phyloP scores from a whole-genome alignment of 2,888 invertebrate genomes.

The Drosophila putrida region DNA sequence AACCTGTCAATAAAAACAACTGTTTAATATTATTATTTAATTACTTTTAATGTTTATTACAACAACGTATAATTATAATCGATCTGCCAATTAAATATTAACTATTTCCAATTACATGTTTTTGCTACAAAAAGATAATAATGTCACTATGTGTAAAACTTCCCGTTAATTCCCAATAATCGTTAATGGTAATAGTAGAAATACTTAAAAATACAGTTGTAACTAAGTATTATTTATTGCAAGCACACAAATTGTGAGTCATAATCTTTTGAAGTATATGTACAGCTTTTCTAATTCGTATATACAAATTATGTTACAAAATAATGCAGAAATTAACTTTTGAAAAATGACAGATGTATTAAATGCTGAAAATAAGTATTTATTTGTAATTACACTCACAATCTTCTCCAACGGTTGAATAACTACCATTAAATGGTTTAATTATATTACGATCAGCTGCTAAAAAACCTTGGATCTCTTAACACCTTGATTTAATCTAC shows the following conservation, averaged over 20 bases:
- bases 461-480: background rate
- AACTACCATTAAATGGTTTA: background rate
- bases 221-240: conserved; percentile 6
- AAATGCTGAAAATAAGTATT: background rate
- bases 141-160: conserved; percentile 16
- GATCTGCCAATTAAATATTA: conserved; percentile 2
- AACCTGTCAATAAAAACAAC: background rate
- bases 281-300: conserved; percentile 10
- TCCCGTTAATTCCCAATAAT: conserved; percentile 14
- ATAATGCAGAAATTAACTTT: background rate
- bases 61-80: conserved; percentile 3
- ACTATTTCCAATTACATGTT: conserved; percentile 11
- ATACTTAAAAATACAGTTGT: conserved; percentile 13
- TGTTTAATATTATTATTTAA: conserved; percentile 7
- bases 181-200: conserved; percentile 9
- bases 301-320: conserved; percentile 22
- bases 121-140: conserved; percentile 15
- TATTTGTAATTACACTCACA: background rate
- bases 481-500: no score
- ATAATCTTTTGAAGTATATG: conserved; percentile 12
- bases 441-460: background rate
- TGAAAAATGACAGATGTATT: background rate
- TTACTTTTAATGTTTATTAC: conserved; percentile 9
- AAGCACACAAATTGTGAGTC: conserved; percentile 9
- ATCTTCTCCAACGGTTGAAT: background rate